Evolutionary conservation across 2,113 vertebrate genomes (phyloP), one percentile per base, ranked within the genome.

Genomic region (Mus pahari): DNA sequence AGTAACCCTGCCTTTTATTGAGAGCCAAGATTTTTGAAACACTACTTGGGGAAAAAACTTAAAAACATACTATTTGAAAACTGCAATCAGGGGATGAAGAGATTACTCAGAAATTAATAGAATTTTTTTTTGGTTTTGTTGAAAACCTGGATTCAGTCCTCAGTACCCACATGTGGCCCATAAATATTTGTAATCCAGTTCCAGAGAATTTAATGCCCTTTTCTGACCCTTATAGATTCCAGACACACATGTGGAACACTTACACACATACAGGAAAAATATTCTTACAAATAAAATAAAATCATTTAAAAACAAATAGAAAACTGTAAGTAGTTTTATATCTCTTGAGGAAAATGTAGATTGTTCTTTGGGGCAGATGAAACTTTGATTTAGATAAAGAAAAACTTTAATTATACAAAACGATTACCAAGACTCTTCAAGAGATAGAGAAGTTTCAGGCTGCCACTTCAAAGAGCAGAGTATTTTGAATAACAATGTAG

Each of bases 11-110:
- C 58, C 19, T 96, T 42, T 75, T 89, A 87, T 20, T 17, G 26
- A 92, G 39, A 73, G 87, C n/a, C 86, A 94, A 33, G 33, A 64
- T 19, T 93, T 93, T 71, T 50, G 8, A 93, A 94, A 90, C 17
- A 20, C 28, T 48, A 75, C 17, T 60, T 73, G 64, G 22, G 31
- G 55, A 5, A 92, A 36, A 95, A 96, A 68, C 75, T 70, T 28
- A 24, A 75, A 84, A 86, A 82, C 3, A 17, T 55, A 79, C 19
- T 64, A 92, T 83, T 95, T 87, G 74, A 90, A 96, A 74, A 24
- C 31, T 62, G 20, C 39, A 92, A 71, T 11, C 42, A 66, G 60
- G 16, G 60, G 31, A 68, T 50, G 19, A 68, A 50, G 45, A 86
- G 20, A 14, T 86, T 33, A 11, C 28, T 53, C 20, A 50, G 36